Base-by-base conservation (phyloP, 1,140 invertebrate genomes). In the Halesus radiatus region DNA sequence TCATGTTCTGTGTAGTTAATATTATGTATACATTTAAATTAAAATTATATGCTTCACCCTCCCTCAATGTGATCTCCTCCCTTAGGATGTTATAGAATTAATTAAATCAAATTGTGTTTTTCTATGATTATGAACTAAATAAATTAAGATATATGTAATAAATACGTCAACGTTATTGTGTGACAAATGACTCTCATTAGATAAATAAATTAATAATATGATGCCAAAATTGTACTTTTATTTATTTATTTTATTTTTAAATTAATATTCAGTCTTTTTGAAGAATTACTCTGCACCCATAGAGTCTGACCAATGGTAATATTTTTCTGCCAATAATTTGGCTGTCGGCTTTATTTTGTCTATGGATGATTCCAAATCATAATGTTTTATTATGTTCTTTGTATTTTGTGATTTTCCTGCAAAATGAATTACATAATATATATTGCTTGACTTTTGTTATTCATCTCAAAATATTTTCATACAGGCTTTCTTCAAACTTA, bases 331-430 rank as follows among this genome's bases (percentile, higher is more conserved):
- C 60, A 79, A 62, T 32, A 52, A 45, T 37, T 80, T 78, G 16
- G 50, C 78, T 13, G 78, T 72, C n/a, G 81, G 79, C 62, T 78
- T 83, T 60, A 75, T 80, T 80, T 66, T 83, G 53, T 20, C 18
- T 53, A 83, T 78, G 7, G 81, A 37, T n/a, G 22, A 18, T 68
- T 83, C 76, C 16, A 83, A 32, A 37, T 78, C 73, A 18, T 74
- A 13, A 32, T 83, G 78, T 20, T 45, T 70, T 20, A 83, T 79
- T 1, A 23, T 22, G 29, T 75, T 70, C 18, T 64, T 37, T 58
- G 58, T 10, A 20, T 15, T 52, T 4, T 10, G n/a, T 0, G 53
- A 18, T 75, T 32, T 75, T 7, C 72, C 72, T 75, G 53, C 26
- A 18, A 52, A 73, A 73, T 52, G 26, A 29, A 45, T 5, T 45